Conservation (phyloP, 2,888 invertebrate species). For the Allolobophora icterica region DNA sequence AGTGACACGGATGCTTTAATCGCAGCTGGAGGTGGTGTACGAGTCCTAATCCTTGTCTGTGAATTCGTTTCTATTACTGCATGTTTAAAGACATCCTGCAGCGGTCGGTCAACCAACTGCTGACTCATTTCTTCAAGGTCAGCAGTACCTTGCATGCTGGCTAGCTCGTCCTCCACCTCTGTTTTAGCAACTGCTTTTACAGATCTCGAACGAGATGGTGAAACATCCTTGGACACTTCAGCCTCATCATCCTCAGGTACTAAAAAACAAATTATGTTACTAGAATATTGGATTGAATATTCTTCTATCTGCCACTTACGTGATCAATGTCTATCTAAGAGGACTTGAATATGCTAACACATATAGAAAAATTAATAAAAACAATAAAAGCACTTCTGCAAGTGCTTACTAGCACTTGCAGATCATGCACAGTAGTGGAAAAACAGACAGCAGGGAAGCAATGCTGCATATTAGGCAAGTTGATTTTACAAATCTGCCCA, state of each 20-base stretch:
- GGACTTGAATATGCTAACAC: neutral
- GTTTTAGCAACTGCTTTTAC: neutral
- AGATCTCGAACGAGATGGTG: neutral
- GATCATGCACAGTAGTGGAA: too few relatives aligned
- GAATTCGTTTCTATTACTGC: neutral
- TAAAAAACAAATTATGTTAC: slow-evolving; percentile 3
- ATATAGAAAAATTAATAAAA: too few relatives aligned
- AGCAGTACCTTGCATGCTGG: slow-evolving; percentile 56
- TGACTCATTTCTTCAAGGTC: slow-evolving; percentile 45
- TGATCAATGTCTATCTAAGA: neutral
- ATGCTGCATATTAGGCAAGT: neutral
- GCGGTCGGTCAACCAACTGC: neutral
- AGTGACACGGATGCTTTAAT: neutral
- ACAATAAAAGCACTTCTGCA: too few relatives aligned
- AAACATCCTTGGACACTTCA: neutral
- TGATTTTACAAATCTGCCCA: too few relatives aligned
- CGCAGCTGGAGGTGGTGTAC: neutral
- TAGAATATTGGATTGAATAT: neutral
- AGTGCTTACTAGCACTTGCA: too few relatives aligned
- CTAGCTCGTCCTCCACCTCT: slow-evolving; percentile 55
- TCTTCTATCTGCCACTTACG: neutral
- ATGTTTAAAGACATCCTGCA: neutral
- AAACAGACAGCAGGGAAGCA: neutral
- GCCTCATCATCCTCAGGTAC: neutral
- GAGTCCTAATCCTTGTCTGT: neutral